phyloP scores from a whole-genome alignment of 2,888 invertebrate genomes.

The Parochlus steinenii region DNA sequence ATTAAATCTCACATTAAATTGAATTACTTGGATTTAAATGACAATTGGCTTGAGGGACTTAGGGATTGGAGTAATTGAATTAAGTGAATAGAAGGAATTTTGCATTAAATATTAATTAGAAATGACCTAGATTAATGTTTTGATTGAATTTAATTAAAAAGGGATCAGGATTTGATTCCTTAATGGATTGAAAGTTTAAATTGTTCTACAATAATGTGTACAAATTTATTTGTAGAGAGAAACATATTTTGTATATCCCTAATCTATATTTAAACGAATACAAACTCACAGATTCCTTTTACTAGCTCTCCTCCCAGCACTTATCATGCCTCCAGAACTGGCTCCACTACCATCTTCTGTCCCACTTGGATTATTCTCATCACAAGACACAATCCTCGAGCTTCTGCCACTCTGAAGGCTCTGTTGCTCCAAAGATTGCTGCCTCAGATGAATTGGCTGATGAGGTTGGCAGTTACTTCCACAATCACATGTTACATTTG shows the following conservation, averaged over 20 bases:
- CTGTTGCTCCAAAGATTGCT: conserved; percentile 9
- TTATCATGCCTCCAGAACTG: conserved; percentile 9
- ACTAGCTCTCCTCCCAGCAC: too few species aligned
- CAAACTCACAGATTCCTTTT: conserved; percentile 10
- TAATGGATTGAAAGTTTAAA: too few species aligned
- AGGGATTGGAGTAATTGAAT: too few species aligned
- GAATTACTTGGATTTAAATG: neutral
- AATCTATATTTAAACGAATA: too few species aligned
- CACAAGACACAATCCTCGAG: conserved; percentile 16
- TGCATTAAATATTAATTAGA: too few species aligned
- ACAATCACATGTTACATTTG: conserved; percentile 9
- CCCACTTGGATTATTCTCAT: conserved; percentile 19
- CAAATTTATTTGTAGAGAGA: too few species aligned
- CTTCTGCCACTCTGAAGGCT: conserved; percentile 15
- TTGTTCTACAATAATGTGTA: too few species aligned
- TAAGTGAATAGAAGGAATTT: too few species aligned
- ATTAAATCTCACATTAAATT: conserved; percentile 4
- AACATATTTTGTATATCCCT: too few species aligned
- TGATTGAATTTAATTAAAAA: too few species aligned
- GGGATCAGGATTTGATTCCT: too few species aligned
- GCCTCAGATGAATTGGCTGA: conserved; percentile 9
- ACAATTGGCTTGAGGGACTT: neutral
- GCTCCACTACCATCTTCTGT: conserved; percentile 17
- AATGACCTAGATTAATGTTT: too few species aligned
- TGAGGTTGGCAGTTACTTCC: conserved; percentile 1